Percentiles rank a stretch among this genome's conserved stretches.
phyloP scores from a whole-genome alignment of 2,113 vertebrate genomes.

The Nothobranchius kuhntae region DNA sequence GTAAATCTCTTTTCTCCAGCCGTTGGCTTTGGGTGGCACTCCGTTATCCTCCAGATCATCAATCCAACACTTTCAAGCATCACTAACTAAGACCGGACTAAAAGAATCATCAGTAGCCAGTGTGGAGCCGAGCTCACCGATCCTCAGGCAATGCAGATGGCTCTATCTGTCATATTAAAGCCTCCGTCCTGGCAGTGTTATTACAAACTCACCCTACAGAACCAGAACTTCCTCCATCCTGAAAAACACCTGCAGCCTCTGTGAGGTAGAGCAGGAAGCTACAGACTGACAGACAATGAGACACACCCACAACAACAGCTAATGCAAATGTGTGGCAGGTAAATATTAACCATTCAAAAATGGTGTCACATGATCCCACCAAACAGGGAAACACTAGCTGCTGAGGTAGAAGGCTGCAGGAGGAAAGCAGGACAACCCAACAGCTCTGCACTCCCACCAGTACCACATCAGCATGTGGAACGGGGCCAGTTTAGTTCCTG shows the following conservation, averaged over 20 bases:
- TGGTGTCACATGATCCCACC: constrained; percentile 4
- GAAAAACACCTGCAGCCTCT: constrained; percentile 31
- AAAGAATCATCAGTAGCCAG: constrained; percentile 45
- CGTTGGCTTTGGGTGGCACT: constrained; percentile 39
- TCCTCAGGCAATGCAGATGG: constrained; percentile 55
- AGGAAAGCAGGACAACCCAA: constrained; percentile 34
- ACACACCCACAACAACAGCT: constrained; percentile 29
- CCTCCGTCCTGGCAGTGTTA: constrained; percentile 32
- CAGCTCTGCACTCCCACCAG: neutral
- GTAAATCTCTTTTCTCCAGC: constrained; percentile 65
- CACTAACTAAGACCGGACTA: constrained; percentile 51
- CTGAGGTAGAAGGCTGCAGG: constrained; percentile 14
- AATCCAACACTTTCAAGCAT: constrained; percentile 46
- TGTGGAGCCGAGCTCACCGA: constrained; percentile 54
- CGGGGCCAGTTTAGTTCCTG: constrained; percentile 23
- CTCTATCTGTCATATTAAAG: constrained; percentile 60
- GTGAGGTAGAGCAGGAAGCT: constrained; percentile 6
- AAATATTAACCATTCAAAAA: constrained; percentile 55
- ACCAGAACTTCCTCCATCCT: constrained; percentile 28
- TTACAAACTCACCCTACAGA: constrained; percentile 27
- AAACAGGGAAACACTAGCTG: constrained; percentile 1
- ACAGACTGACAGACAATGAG: constrained; percentile 15
- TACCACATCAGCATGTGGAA: constrained; percentile 6
- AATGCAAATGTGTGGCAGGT: constrained; percentile 68
- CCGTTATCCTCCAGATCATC: constrained; percentile 65